phyloP scores from a whole-genome alignment of 1,140 invertebrate genomes.

The Gonioctena quinquepunctata region DNA sequence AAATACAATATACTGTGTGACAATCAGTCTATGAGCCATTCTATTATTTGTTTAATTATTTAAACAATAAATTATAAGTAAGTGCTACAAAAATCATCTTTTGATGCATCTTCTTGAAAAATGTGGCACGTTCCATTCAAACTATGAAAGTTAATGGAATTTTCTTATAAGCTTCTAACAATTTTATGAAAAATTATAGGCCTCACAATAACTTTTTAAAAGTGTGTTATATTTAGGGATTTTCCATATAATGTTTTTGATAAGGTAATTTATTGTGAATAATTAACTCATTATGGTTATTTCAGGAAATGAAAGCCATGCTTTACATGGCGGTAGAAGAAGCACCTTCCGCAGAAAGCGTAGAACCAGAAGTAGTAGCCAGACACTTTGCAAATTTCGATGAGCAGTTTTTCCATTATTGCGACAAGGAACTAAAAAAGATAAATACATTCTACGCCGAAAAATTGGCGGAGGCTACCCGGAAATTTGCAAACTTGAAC shows the following conservation, averaged over 20 bases:
- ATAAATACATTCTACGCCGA: conserved; percentile 90
- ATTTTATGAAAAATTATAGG: background rate
- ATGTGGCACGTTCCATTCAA: background rate
- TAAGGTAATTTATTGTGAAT: background rate
- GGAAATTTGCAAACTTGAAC: conserved; percentile 77
- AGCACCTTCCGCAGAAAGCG: conserved; percentile 70
- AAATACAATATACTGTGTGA: too few species aligned
- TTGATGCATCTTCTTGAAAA: too few species aligned
- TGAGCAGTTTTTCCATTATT: conserved; percentile 83
- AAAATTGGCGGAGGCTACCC: conserved; percentile 83
- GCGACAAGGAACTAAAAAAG: conserved; percentile 83
- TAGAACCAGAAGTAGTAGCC: conserved; percentile 68
- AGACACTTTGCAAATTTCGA: conserved; percentile 82
- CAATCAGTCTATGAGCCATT: too few species aligned
- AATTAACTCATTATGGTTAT: background rate
- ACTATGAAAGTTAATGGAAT: background rate
- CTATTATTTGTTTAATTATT: too few species aligned
- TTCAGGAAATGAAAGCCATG: conserved; percentile 76
- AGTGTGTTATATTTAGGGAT: background rate
- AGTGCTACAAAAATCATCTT: too few species aligned
- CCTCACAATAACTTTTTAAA: too few species aligned
- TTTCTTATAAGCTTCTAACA: background rate
- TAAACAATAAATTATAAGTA: too few species aligned
- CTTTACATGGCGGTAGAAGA: conserved; percentile 74
- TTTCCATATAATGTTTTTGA: background rate